Evolutionary conservation across 1,140 invertebrate species (phyloP).

Genomic region (Vanessa atalanta): DNA sequence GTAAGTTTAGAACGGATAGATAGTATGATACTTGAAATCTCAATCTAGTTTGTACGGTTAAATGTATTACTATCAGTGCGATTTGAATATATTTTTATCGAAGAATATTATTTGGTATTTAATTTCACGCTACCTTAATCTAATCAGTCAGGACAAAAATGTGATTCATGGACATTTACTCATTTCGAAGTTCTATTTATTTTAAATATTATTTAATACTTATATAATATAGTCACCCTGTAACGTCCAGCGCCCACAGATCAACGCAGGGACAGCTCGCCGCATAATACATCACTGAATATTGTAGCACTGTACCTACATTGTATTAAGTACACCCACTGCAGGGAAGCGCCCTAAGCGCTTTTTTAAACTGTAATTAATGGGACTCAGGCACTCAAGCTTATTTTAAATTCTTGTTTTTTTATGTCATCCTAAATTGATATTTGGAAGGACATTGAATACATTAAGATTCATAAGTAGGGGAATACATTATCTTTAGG

Average conservation of each 20-base stretch:
- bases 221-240: conserved; percentile 4
- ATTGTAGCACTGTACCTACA: conserved; percentile 15
- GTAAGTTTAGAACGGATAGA: too few species aligned
- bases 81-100: neutral
- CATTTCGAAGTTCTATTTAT: neutral
- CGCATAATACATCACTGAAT: conserved; percentile 19
- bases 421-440: conserved; percentile 13
- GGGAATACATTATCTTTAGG: too few species aligned
- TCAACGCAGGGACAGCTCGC: conserved; percentile 2
- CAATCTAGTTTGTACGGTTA: neutral
- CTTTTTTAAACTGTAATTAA: conserved; percentile 27
- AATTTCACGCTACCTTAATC: too few species aligned
- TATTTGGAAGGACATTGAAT: neutral
- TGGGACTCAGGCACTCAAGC: conserved; percentile 11
- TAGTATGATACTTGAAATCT: too few species aligned
- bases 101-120: too few species aligned
- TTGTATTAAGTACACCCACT: neutral
- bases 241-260: conserved; percentile 1
- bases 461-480: too few species aligned
- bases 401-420: conserved; percentile 11
- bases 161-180: too few species aligned
- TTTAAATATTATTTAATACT: neutral
- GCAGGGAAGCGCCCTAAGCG: conserved; percentile 10
- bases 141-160: neutral
- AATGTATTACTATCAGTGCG: neutral